Evolutionary conservation across 2,888 invertebrate genomes (phyloP).

Genomic region (Schizaphis graminum): DNA sequence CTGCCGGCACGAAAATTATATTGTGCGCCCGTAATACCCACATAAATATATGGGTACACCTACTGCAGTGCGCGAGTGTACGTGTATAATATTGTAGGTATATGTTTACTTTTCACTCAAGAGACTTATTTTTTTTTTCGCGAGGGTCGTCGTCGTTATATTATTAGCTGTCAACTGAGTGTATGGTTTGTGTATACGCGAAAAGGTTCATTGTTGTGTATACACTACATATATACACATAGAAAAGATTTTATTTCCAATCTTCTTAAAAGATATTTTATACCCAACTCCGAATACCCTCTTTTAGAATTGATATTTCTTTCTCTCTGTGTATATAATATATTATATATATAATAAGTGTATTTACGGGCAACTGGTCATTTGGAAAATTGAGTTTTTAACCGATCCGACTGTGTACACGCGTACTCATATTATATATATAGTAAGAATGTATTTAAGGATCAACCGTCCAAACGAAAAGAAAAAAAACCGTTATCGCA

Average conservation of each 20-base stretch:
- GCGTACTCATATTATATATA: background rate
- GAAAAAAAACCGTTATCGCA: constrained; percentile 54
- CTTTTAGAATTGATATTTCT: constrained; percentile 47
- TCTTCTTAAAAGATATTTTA: constrained; percentile 50
- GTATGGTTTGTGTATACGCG: background rate
- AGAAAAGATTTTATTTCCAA: constrained; percentile 57
- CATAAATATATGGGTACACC: background rate
- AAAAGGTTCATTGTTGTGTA: constrained; percentile 41
- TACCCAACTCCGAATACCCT: constrained; percentile 17
- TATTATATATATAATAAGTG: background rate
- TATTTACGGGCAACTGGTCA: constrained; percentile 51
- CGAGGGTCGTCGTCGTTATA: constrained; percentile 46
- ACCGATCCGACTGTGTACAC: background rate
- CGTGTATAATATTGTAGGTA: background rate
- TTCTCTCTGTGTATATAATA: background rate
- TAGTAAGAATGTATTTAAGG: background rate
- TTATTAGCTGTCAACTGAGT: constrained; percentile 53
- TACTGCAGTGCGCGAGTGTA: background rate
- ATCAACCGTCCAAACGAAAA: background rate
- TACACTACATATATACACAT: background rate
- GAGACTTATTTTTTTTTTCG: constrained; percentile 18
- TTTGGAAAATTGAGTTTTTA: constrained; percentile 64
- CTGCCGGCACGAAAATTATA: constrained; percentile 51
- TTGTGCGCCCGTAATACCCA: constrained; percentile 17
- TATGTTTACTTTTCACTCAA: constrained; percentile 44